phyloP scores from a whole-genome alignment of 2,888 invertebrate genomes.

The Spilosoma lubricipeda region DNA sequence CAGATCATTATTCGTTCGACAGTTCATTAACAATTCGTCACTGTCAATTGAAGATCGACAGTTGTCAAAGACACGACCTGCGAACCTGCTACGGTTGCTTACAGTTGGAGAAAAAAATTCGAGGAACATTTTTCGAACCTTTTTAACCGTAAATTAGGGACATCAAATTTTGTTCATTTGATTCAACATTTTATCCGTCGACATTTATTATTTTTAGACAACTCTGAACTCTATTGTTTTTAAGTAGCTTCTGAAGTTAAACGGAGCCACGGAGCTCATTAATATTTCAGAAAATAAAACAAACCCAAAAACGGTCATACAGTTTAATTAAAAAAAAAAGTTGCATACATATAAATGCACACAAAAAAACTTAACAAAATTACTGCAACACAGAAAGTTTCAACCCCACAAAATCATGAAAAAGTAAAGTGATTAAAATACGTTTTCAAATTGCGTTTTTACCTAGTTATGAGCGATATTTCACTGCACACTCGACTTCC shows the following conservation, averaged over 20 bases:
- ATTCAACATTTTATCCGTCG: not conserved
- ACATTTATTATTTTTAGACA: not conserved
- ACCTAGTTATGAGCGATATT: not conserved
- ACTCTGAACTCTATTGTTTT: not conserved
- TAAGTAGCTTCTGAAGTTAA: not conserved
- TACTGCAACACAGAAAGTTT: too few species aligned
- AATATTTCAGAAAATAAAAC: not conserved
- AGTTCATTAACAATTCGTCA: constrained; percentile 15
- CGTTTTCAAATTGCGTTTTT: not conserved
- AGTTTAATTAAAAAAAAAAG: too few species aligned
- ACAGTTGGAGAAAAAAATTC: not conserved
- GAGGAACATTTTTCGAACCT: not conserved
- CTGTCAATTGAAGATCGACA: not conserved
- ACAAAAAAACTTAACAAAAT: too few species aligned
- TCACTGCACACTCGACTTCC: not conserved
- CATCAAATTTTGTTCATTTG: not conserved
- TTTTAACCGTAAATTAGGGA: not conserved
- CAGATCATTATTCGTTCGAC: constrained; percentile 13
- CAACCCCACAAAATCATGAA: too few species aligned
- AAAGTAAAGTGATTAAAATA: too few species aligned
- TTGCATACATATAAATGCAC: too few species aligned
- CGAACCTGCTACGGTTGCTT: not conserved
- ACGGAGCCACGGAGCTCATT: not conserved
- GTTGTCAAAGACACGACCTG: not conserved
- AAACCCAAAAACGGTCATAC: not conserved